These are phyloP conservation scores for Metopia argyrocephala DNA, from an alignment of 2,888 invertebrate genomes.

Conservation along the genomic window DNA sequence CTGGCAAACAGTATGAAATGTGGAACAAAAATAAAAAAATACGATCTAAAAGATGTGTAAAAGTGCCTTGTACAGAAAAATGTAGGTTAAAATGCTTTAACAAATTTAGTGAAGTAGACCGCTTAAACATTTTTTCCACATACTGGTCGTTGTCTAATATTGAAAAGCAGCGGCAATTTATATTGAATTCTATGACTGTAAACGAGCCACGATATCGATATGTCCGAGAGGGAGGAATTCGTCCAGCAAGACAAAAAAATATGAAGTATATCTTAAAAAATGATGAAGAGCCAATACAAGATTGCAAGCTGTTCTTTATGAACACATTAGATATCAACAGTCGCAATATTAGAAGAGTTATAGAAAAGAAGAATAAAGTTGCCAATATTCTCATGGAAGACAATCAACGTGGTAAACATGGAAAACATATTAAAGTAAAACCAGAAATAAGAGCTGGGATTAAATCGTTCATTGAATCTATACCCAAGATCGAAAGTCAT, in stretches of 20 bases:
- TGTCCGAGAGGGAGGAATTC: conserved; percentile 28
- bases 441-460: conserved; percentile 19
- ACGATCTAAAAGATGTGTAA: conserved; percentile 39
- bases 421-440: conserved; percentile 28
- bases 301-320: conserved; percentile 20
- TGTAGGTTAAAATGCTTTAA: conserved; percentile 35
- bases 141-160: conserved; percentile 33
- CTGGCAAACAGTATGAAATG: conserved; percentile 34
- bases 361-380: conserved; percentile 31
- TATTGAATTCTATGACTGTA: conserved; percentile 28
- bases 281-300: conserved; percentile 31
- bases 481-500: too few species aligned
- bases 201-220: conserved; percentile 28
- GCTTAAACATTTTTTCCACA: conserved; percentile 32
- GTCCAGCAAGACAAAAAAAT: conserved; percentile 26
- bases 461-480: conserved; percentile 18
- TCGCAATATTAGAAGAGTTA: conserved; percentile 31
- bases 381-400: conserved; percentile 35
- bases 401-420: conserved; percentile 27
- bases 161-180: conserved; percentile 35
- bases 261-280: conserved; percentile 27
- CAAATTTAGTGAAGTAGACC: conserved; percentile 30
- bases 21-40: conserved; percentile 33
- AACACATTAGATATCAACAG: conserved; percentile 34
- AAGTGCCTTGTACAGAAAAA: conserved; percentile 30